These are phyloP conservation scores for Mesaphorura yosii DNA, from an alignment of 1,140 invertebrate species.

Conservation along the genomic window DNA sequence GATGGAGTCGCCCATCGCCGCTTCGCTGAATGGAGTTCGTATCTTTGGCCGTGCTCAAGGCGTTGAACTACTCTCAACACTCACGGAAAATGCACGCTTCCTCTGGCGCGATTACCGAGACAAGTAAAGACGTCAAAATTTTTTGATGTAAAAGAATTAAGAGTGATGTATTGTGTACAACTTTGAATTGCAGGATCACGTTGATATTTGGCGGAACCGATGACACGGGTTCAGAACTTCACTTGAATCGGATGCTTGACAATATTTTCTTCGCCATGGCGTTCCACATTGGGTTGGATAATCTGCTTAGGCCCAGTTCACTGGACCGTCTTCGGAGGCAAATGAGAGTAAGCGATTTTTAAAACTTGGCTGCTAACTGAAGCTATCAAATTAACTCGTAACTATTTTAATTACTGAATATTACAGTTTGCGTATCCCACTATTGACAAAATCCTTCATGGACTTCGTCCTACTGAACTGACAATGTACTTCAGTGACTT, in stretches of 20 bases:
- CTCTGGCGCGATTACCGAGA: constrained; percentile 63
- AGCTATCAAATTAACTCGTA: too few species aligned
- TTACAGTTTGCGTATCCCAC: constrained; percentile 51
- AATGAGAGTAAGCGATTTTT: constrained; percentile 28
- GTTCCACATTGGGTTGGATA: constrained; percentile 61
- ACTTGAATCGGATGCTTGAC: constrained; percentile 45
- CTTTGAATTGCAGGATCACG: constrained; percentile 35
- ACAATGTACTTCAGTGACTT: constrained; percentile 36
- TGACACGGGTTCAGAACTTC: constrained; percentile 36
- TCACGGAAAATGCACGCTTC: constrained; percentile 54
- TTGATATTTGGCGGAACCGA: constrained; percentile 38
- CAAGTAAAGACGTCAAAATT: too few species aligned
- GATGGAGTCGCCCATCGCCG: constrained; percentile 64
- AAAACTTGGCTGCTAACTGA: too few species aligned
- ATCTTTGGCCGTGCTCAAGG: constrained; percentile 65
- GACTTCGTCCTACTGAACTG: constrained; percentile 37
- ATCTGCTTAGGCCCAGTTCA: constrained; percentile 58
- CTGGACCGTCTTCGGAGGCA: constrained; percentile 67
- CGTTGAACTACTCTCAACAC: constrained; percentile 50
- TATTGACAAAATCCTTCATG: constrained; percentile 59
- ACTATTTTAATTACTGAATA: not conserved
- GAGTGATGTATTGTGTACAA: too few species aligned
- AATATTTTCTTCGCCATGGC: constrained; percentile 61
- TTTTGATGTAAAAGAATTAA: too few species aligned
- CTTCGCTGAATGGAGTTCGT: constrained; percentile 70